Evolutionary conservation across 2,797 vertebrate species (phyloP), one percentile per base, ranked within the genome.

Genomic region (Lagocephalus sceleratus): DNA sequence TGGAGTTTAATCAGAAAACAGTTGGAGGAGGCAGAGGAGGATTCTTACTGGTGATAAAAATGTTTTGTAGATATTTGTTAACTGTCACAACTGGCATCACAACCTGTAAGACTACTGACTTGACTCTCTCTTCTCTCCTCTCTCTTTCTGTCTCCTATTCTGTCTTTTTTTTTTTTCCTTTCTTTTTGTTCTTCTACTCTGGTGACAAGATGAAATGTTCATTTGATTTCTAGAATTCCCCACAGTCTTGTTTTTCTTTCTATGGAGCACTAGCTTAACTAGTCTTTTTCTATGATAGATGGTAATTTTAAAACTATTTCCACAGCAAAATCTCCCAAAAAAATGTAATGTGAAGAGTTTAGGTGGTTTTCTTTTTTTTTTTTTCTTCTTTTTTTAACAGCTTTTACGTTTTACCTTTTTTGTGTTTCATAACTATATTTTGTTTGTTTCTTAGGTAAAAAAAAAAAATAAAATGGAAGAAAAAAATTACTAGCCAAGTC

Each of bases 31-130:
- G 69, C 54, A 71, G 84, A 85, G 85, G 20, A 85, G 88, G 91
- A 87, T 83, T 78, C 68, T 81, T 81, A 68, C 73, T 75, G 74
- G 75, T 75, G 70, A 70, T 86, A 87, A 87, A 89, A 90, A 89
- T 84, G 86, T 95, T 98, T 97, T 98, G 94, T 98, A 97, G 94
- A 95, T 98, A 90, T 75, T 86, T 76, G 75, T 83, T 88, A 93
- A 93, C 91, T 93, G 91, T 94, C 92, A 92, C 93, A 94, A 92
- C 92, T 94, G 94, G 94, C 93, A 91, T 92, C 91, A 91, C 88
- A 91, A 92, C 91, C 79, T 81, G 80, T 94, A 90, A 96, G 93
- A 97, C 95, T 98, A 98, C 94, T 98, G 95, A 98, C 94, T 94
- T 92, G 92, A 95, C 93, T 86, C 92, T 89, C 62, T 63, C 49